Evolutionary conservation across 2,888 invertebrate genomes (phyloP).

Genomic region (Andrena bucephala): DNA sequence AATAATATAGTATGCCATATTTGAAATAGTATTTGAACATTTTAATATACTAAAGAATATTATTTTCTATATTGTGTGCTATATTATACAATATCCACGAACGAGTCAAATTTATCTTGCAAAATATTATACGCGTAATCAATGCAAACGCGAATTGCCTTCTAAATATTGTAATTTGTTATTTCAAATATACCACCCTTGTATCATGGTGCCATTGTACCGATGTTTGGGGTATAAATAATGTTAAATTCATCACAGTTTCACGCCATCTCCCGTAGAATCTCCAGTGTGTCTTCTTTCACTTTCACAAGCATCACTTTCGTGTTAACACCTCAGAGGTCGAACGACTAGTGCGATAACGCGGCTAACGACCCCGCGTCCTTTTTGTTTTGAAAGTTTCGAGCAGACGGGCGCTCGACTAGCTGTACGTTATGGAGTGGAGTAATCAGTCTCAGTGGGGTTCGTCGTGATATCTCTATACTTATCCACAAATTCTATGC

Average conservation of each 20-base stretch:
- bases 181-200: not conserved
- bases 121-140: not conserved
- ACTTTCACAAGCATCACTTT: not conserved
- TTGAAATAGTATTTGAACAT: too few species aligned
- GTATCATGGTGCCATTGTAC: too few species aligned
- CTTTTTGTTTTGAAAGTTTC: not conserved
- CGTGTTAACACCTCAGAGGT: not conserved
- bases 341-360: constrained; percentile 1
- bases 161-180: not conserved
- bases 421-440: not conserved
- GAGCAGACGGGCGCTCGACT: not conserved
- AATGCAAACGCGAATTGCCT: not conserved
- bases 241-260: not conserved
- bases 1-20: too few species aligned
- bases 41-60: too few species aligned
- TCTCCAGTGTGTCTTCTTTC: not conserved
- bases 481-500: not conserved
- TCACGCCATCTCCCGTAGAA: not conserved
- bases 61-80: too few species aligned
- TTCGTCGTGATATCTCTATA: not conserved
- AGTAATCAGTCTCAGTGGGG: too few species aligned
- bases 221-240: not conserved
- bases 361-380: not conserved
- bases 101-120: not conserved
- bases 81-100: too few species aligned